Base-by-base conservation (phyloP, 2,888 invertebrate species). In the Lepidocyrtinus sp. region DNA sequence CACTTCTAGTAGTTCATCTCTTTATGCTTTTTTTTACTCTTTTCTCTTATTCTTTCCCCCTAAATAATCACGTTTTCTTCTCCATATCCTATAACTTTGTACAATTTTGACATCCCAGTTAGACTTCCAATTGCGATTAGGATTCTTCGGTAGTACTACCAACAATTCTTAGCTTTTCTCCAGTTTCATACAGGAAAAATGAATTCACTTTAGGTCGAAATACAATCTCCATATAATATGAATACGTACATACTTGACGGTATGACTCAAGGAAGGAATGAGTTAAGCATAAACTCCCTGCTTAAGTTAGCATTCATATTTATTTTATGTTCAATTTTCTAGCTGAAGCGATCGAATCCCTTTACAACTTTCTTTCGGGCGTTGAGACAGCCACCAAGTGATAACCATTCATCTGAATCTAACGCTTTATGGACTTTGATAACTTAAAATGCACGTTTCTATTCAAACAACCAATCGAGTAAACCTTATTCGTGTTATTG, bases 31-130 rank as follows among this genome's bases (percentile, higher is more conserved):
- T n/a, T n/a, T n/a, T 75, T 63, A 70, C 73, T 75, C 69, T 64
- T 72, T 36, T 19, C 62, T 73, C 65, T 69, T 27, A 22, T 45
- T 27, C 74, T 70, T 59, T 26, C 63, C 45, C 63, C 64, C 71
- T 76, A 78, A 82, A 82, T 82, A 81, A 81, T 82, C 82, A 82
- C 82, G 82, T 82, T 78, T 77, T 67, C 78, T 65, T 55, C 21
- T 64, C 19, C 70, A 65, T n/a, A n/a, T 70, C 59, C 63, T 50
- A 63, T 64, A 45, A 59, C 36, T 24, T 26, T 61, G 25, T 68
- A n/a, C 2, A 55, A 55, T 55, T n/a, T n/a, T 55, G 55, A 55
- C 55, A 55, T 55, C 55, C 2, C 36, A 36, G 5, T 7, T 12
- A 5, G 36, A 55, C 55, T 55, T 12, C n/a, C 55, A 2, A 15